Conservation (phyloP, 1,140 invertebrate species). For the Diabrotica virgifera region DNA sequence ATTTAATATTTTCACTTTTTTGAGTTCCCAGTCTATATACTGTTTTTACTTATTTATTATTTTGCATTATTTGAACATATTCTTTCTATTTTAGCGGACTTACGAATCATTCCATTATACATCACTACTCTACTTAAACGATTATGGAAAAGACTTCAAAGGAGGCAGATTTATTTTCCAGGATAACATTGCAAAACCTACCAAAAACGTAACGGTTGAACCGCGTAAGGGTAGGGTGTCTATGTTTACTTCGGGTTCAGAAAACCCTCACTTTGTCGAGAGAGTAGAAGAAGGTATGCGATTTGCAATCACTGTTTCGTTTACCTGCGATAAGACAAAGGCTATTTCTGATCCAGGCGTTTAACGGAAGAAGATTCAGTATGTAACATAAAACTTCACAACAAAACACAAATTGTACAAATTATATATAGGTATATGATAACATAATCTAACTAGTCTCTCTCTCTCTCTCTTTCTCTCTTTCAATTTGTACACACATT, state of each 20-base stretch:
- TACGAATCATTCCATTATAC: conserved; percentile 86
- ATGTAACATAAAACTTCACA: neutral
- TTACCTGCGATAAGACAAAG: conserved; percentile 72
- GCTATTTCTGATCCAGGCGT: conserved; percentile 59
- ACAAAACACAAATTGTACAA: too few species aligned
- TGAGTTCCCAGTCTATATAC: too few species aligned
- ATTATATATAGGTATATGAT: too few species aligned
- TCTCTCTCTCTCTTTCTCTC: too few species aligned
- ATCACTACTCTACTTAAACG: conserved; percentile 73
- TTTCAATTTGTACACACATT: too few species aligned
- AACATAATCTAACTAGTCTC: too few species aligned
- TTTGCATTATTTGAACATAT: neutral
- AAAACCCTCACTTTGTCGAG: conserved; percentile 84
- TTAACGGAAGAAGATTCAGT: conserved; percentile 16
- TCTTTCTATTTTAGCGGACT: conserved; percentile 62
- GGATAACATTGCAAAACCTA: conserved; percentile 57
- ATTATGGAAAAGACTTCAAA: conserved; percentile 72
- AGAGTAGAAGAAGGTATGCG: conserved; percentile 68
- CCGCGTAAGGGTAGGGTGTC: conserved; percentile 74
- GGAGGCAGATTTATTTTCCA: conserved; percentile 81
- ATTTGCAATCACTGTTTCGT: conserved; percentile 80
- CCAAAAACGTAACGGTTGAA: conserved; percentile 70
- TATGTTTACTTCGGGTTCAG: conserved; percentile 82
- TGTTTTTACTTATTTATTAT: too few species aligned
- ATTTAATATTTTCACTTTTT: too few species aligned